Conservation (phyloP, 2,797 vertebrate species). For the Prionace glauca region DNA sequence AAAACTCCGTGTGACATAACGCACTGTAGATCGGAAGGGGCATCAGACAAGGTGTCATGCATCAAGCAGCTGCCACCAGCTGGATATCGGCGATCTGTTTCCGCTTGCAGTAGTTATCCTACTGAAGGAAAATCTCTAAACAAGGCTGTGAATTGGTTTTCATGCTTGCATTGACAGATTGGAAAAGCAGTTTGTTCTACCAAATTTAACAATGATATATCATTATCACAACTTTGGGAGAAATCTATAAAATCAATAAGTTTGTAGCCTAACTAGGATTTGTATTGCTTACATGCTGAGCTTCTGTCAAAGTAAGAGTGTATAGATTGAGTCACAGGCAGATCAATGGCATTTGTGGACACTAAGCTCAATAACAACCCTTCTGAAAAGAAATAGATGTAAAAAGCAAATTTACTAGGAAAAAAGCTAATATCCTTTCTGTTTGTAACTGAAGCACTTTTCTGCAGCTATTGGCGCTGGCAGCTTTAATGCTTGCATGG, state of each 20-base stretch:
- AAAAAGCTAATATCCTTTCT: conserved; percentile 82
- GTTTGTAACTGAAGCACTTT: conserved; percentile 59
- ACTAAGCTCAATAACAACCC: conserved; percentile 99
- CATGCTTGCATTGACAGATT: conserved; percentile 83
- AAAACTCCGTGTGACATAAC: conserved; percentile 49
- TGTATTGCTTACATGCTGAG: conserved; percentile 94
- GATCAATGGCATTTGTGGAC: conserved; percentile 99
- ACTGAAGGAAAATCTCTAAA: conserved; percentile 55
- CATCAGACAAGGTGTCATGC: conserved; percentile 51
- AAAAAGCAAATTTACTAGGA: conserved; percentile 99
- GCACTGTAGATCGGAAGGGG: conserved; percentile 52
- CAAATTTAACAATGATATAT: conserved; percentile 99
- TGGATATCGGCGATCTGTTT: conserved; percentile 51
- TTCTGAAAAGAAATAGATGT: conserved; percentile 98
- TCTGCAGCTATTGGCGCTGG: conserved; percentile 59
- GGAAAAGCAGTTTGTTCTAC: conserved; percentile 99
- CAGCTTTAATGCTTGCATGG: conserved; percentile 57
- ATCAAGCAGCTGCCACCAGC: conserved; percentile 54
- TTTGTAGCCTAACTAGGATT: conserved; percentile 95
- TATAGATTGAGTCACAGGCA: conserved; percentile 97
- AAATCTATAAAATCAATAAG: conserved; percentile 99
- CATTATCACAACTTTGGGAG: conserved; percentile 99
- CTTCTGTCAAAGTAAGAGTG: conserved; percentile 87
- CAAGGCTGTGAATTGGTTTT: conserved; percentile 74
- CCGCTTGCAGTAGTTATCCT: conserved; percentile 54